Conservation (phyloP, 2,888 invertebrate genomes). For the Acleris literana region DNA sequence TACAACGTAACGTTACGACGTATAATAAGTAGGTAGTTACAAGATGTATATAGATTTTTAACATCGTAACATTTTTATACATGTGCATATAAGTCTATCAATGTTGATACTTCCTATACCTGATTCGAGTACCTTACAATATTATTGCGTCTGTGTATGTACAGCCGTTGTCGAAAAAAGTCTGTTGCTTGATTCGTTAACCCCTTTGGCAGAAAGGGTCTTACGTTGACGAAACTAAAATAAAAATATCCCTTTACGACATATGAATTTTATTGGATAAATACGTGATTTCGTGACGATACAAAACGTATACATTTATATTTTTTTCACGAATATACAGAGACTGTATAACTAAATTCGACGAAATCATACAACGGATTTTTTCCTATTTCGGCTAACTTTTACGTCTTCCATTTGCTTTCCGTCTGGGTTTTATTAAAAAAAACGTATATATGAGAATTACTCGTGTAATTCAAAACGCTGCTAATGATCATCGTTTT, state of each 20-base stretch:
- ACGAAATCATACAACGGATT: background rate
- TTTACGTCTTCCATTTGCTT: conserved; percentile 10
- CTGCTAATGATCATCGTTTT: conserved; percentile 9
- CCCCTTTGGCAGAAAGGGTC: background rate
- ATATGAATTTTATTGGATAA: too few relatives aligned
- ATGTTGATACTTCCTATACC: conserved; percentile 36
- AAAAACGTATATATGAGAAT: conserved; percentile 38
- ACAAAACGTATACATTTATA: too few relatives aligned
- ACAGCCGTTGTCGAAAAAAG: conserved; percentile 2
- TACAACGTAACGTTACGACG: conserved; percentile 50
- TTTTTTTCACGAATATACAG: too few relatives aligned
- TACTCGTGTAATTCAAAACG: conserved; percentile 5
- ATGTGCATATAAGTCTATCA: conserved; percentile 52
- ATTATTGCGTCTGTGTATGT: conserved; percentile 12
- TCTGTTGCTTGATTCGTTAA: background rate
- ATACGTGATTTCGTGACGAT: too few relatives aligned
- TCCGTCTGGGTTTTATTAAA: conserved; percentile 67
- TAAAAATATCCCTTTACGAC: too few relatives aligned
- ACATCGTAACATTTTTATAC: conserved; percentile 70
- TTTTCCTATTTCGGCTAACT: conserved; percentile 4
- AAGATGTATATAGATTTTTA: conserved; percentile 72
- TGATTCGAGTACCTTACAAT: conserved; percentile 17
- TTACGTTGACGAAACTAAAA: too few relatives aligned
- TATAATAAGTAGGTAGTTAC: conserved; percentile 65
- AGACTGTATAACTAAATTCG: too few relatives aligned